Percentiles rank a stretch among this genome's conserved stretches.
phyloP scores from a whole-genome alignment of 2,797 vertebrate genomes.

The Lagorchestes hirsutus region DNA sequence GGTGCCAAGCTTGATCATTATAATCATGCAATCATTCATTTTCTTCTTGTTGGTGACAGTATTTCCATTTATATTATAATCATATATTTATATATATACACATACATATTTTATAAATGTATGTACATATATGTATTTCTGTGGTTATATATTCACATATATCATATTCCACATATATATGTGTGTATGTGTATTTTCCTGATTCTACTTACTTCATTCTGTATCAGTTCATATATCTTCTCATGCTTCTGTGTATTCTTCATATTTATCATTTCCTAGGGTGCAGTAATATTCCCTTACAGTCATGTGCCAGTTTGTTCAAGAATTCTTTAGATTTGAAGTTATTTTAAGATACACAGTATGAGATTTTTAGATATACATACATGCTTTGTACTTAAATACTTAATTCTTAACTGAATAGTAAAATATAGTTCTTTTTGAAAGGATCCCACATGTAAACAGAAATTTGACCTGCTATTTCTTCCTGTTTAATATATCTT shows the following conservation, averaged over 20 bases:
- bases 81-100: background rate
- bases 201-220: background rate
- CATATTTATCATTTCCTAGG: background rate
- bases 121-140: background rate
- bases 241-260: background rate
- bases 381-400: background rate
- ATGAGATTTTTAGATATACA: background rate
- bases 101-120: background rate
- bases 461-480: background rate
- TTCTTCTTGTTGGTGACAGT: background rate
- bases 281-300: background rate
- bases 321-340: background rate
- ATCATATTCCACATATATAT: background rate
- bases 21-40: background rate
- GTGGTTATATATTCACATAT: background rate
- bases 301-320: background rate
- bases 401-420: background rate
- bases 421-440: background rate
- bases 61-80: background rate
- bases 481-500: background rate
- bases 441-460: background rate
- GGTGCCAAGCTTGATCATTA: background rate
- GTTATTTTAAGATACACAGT: background rate
- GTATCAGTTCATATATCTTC: background rate
- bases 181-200: background rate